A percentile compares a stretch with the other conserved stretches of the same genome.
Evolutionary conservation across 1,140 invertebrate genomes (phyloP).

Genomic region (Oppia nitens): DNA sequence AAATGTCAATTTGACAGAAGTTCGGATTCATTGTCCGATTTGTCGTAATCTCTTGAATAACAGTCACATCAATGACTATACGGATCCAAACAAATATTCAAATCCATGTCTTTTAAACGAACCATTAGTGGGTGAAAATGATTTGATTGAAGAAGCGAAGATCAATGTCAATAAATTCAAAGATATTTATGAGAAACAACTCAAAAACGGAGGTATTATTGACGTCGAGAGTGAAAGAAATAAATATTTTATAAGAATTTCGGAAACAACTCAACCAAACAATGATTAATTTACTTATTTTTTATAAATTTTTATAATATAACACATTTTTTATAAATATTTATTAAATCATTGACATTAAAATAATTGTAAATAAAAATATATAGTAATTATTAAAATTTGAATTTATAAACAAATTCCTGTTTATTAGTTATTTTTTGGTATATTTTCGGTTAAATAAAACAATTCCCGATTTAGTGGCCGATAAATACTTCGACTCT

Average conservation of each 20-base stretch:
- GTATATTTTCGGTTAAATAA: no score
- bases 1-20: not conserved
- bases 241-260: conserved; percentile 3
- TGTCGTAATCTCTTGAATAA: not conserved
- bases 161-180: not conserved
- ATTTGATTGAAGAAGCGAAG: not conserved
- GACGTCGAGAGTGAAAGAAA: conserved; percentile 2
- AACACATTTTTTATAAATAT: no score
- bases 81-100: not conserved
- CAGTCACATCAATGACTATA: not conserved
- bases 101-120: not conserved
- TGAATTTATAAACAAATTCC: no score
- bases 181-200: conserved; percentile 2
- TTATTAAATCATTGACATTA: no score
- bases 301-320: no score
- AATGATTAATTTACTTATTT: conserved; percentile 6
- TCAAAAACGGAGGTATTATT: conserved; percentile 8
- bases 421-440: no score
- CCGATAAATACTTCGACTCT: no score
- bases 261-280: conserved; percentile 5
- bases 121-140: not conserved
- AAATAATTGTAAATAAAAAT: no score
- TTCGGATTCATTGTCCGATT: conserved; percentile 5
- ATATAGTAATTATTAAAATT: no score
- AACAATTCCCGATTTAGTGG: no score